These are phyloP conservation scores for Sander vitreus DNA, from an alignment of 2,113 vertebrate genomes.

Conservation along the genomic window DNA sequence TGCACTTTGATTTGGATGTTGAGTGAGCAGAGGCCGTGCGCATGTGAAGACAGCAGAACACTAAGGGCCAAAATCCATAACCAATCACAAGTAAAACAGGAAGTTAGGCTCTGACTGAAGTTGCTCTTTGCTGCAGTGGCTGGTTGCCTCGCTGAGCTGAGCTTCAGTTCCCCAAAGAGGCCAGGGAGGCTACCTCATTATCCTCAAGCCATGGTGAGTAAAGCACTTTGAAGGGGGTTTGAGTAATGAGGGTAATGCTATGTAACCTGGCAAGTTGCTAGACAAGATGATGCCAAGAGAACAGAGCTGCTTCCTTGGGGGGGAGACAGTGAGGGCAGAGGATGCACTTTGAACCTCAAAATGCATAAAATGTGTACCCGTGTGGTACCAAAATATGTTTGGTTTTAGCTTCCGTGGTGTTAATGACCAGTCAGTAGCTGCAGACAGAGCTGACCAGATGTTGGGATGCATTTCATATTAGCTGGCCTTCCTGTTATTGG, in stretches of 20 bases:
- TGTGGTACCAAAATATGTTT: constrained; percentile 18
- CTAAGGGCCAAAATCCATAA: constrained; percentile 48
- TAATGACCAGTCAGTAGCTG: constrained; percentile 5
- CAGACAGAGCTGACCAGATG: constrained; percentile 52
- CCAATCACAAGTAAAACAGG: constrained; percentile 61
- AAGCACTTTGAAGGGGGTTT: constrained; percentile 57
- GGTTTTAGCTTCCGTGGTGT: constrained; percentile 30
- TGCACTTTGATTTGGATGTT: constrained; percentile 35
- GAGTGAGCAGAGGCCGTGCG: constrained; percentile 14
- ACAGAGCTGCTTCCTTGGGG: constrained; percentile 15
- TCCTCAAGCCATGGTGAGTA: constrained; percentile 51
- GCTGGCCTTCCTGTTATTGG: constrained; percentile 43
- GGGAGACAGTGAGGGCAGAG: constrained; percentile 14
- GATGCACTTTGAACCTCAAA: constrained; percentile 42
- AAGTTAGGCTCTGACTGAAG: constrained; percentile 42
- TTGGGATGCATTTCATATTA: constrained; percentile 55
- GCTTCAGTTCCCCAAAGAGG: constrained; percentile 34
- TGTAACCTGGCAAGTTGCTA: constrained; percentile 56
- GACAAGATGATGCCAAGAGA: constrained; percentile 47
- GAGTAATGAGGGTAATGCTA: constrained; percentile 64
- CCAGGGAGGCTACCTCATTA: constrained; percentile 41
- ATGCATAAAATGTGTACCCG: constrained; percentile 27
- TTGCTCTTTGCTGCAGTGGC: constrained; percentile 37
- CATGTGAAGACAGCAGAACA: constrained; percentile 46
- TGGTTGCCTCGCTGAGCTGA: constrained; percentile 24